Evolutionary conservation across 2,888 invertebrate species (phyloP), one percentile per base, ranked within the genome.

Genomic region (Macrosoma leucophasiata): DNA sequence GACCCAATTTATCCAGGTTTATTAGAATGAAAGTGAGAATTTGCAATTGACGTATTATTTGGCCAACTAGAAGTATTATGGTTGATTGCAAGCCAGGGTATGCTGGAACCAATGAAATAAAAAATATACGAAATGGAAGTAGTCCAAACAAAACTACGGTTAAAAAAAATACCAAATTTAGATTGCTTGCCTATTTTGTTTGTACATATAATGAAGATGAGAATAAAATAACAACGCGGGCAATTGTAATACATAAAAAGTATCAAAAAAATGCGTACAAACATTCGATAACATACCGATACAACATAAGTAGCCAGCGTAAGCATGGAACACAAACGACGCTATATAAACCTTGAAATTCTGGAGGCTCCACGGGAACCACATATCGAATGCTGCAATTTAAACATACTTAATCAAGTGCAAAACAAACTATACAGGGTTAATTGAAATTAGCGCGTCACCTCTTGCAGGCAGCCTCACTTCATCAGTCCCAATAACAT

Each of bases 371-470:
- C 81, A 84, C 1, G 82, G 82, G 41, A 78, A 76, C 78, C 75
- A 81, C 71, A 82, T 81, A 27, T 76, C 71, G 37, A 77, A 84
- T 6, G 73, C 82, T 84, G 55, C 13, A 75, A 75, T 24, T 39
- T 29, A 34, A 13, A 34, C 20, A 25, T 22, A 33, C 12, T 17
- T 17, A 17, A 17, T 6, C 7, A 17, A 17, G 4, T 17, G 7
- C 13, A 20, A 29, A 11, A 18, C 9, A 22, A 33, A 13, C n/a
- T 20, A 25, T 18, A n/a, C n/a, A n/a, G n/a, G n/a, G n/a, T n/a
- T n/a, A n/a, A n/a, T n/a, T n/a, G n/a, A n/a, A n/a, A n/a, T n/a
- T n/a, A n/a, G n/a, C n/a, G n/a, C n/a, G n/a, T n/a, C n/a, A n/a
- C n/a, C n/a, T n/a, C n/a, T n/a, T n/a, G n/a, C n/a, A n/a, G n/a